Evolutionary conservation across 2,888 invertebrate species (phyloP).

Genomic region (Venusia cambrica): DNA sequence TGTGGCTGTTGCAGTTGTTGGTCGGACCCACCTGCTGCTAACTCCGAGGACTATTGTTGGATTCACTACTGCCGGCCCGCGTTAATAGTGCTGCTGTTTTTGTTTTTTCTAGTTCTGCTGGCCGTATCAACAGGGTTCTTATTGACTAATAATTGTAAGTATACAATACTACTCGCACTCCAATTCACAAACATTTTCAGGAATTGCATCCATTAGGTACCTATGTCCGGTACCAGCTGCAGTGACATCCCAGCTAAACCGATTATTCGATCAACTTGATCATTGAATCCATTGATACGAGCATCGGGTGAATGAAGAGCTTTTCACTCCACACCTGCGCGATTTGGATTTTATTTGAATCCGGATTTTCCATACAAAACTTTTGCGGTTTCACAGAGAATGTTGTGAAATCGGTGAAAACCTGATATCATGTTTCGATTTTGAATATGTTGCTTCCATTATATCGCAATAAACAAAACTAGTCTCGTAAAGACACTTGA

Average conservation of each 20-base stretch:
- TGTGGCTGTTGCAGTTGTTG: slow-evolving; percentile 59
- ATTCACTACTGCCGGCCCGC: slow-evolving; percentile 79
- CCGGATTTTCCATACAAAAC: slow-evolving; percentile 11
- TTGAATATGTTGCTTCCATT: too few species aligned
- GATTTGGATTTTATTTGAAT: slow-evolving; percentile 13
- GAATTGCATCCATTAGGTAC: slow-evolving; percentile 1
- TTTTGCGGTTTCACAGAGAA: slow-evolving; percentile 2
- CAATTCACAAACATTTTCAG: too few species aligned
- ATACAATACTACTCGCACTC: slow-evolving; percentile 24
- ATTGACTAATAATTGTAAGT: slow-evolving; percentile 82
- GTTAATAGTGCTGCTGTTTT: slow-evolving; percentile 72
- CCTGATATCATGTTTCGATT: too few species aligned
- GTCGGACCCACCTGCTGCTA: slow-evolving; percentile 56
- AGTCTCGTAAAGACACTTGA: too few species aligned
- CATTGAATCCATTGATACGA: slow-evolving; percentile 28
- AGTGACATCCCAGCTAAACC: slow-evolving; percentile 24
- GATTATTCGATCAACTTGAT: slow-evolving; percentile 36
- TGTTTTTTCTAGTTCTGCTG: slow-evolving; percentile 79
- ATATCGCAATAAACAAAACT: too few species aligned
- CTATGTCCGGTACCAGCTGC: slow-evolving; percentile 16
- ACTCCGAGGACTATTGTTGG: slow-evolving; percentile 77
- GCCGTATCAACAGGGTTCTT: slow-evolving; percentile 80
- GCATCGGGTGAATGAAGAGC: slow-evolving; percentile 9
- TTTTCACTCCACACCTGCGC: slow-evolving; percentile 16
- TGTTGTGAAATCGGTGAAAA: too few species aligned